These are phyloP conservation scores for Hydrocynus forskahlii DNA, from an alignment of 2,797 vertebrate genomes.

Conservation along the genomic window DNA sequence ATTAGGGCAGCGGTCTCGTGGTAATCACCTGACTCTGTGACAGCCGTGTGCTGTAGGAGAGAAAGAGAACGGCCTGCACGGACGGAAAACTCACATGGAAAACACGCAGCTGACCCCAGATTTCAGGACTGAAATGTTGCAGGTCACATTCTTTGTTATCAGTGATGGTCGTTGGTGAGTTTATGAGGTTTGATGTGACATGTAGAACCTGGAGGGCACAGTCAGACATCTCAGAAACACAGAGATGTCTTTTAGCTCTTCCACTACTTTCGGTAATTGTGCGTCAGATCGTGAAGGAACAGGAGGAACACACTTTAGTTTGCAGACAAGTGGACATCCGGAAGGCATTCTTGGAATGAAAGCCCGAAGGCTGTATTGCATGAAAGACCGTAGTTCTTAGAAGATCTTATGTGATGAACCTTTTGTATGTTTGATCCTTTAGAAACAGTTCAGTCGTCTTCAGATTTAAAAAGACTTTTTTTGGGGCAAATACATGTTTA, in stretches of 20 bases:
- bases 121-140: too few relatives aligned
- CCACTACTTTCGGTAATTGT: too few relatives aligned
- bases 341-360: not conserved
- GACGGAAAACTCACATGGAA: not conserved
- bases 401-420: not conserved
- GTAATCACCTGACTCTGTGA: slow-evolving; percentile 77
- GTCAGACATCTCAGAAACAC: too few relatives aligned
- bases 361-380: not conserved
- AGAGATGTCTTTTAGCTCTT: too few relatives aligned
- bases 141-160: too few relatives aligned
- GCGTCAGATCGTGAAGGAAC: not conserved
- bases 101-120: too few relatives aligned
- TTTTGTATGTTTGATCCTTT: not conserved
- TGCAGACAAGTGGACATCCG: not conserved
- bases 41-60: slow-evolving; percentile 48
- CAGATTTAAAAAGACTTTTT: not conserved
- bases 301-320: not conserved
- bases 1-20: slow-evolving; percentile 79
- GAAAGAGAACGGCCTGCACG: not conserved
- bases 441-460: not conserved
- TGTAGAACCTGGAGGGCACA: too few relatives aligned
- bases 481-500: too few relatives aligned
- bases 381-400: not conserved
- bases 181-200: too few relatives aligned
- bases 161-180: too few relatives aligned